phyloP scores from a whole-genome alignment of 2,888 invertebrate genomes.

The Celastrina argiolus region DNA sequence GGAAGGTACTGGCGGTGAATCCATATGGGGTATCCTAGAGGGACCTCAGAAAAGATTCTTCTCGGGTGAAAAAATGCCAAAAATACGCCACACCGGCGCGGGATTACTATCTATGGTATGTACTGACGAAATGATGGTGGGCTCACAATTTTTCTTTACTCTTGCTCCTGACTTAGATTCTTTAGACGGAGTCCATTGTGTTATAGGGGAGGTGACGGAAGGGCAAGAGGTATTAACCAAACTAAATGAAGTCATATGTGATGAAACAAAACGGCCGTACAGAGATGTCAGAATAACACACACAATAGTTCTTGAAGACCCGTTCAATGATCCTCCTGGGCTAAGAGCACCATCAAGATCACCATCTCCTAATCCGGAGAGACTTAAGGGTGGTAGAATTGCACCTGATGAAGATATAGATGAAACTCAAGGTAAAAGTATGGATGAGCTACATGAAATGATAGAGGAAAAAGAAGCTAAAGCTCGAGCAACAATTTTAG shows the following conservation, averaged over 20 bases:
- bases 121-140: constrained; percentile 92
- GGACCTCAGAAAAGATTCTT: constrained; percentile 93
- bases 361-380: constrained; percentile 91
- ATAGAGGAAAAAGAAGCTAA: constrained; percentile 95
- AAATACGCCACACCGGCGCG: constrained; percentile 90
- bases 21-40: constrained; percentile 90
- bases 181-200: constrained; percentile 93
- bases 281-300: constrained; percentile 98
- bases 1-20: constrained; percentile 93
- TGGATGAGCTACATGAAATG: constrained; percentile 90
- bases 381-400: constrained; percentile 89
- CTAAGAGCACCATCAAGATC: constrained; percentile 89
- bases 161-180: constrained; percentile 91
- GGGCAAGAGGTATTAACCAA: constrained; percentile 91
- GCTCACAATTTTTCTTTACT: constrained; percentile 97
- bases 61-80: constrained; percentile 93
- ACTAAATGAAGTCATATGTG: constrained; percentile 96
- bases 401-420: constrained; percentile 96
- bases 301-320: constrained; percentile 96
- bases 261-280: constrained; percentile 92
- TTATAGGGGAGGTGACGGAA: constrained; percentile 97
- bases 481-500: constrained; percentile 97
- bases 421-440: constrained; percentile 90
- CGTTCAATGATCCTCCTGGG: constrained; percentile 91
- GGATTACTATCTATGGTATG: constrained; percentile 97